Base-by-base conservation (phyloP, 2,113 vertebrate species). In the Haemorhous mexicanus region DNA sequence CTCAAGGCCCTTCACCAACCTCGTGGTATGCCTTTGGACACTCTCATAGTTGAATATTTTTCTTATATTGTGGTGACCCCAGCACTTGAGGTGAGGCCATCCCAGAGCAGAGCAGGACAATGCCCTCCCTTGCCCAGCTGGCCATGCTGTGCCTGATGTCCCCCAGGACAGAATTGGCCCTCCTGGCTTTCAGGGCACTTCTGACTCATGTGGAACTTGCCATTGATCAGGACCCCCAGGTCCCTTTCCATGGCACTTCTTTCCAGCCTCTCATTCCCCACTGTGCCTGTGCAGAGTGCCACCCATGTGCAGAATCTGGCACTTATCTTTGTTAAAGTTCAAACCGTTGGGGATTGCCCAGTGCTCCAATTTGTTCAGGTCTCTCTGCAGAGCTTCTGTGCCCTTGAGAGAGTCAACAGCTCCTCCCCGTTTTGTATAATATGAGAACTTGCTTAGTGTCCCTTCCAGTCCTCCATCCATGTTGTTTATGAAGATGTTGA, bases 61-160 rank as follows among this genome's bases (percentile, higher is more conserved):
- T 16, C 52, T 59, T 18, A 6, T 14, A 12, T 26, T 43, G 11
- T 76, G 37, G 26, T 43, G 37, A 2, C 9, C 37, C 16, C 37
- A 68, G 44, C 14, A 15, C 32, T 52, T 0, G 0, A 22, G 37
- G 32, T 68, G 44, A 77, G 44, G 27, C 26, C 0, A 0, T 1
- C 11, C 16, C 52, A 28, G 26, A 67, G 43, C 62, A 52, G 44
- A 44, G 22, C 3, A 0, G 62, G 17, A 59, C 32, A 68, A 23
- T 68, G 27, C 32, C 32, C 32, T 68, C 53, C 22, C 53, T 77
- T 59, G 11, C 37, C 46, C 0, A 0, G 44, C 46, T 77, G 63
- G 9, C 1, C 1, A 5, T 52, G 62, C 52, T 75, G 61, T 6
- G 16, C 32, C 32, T 67, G 62, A 67, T 76, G 16, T 14, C 3